Evolutionary conservation across 1,140 invertebrate genomes (phyloP).

Genomic region (Brachionus rotundiformis): DNA sequence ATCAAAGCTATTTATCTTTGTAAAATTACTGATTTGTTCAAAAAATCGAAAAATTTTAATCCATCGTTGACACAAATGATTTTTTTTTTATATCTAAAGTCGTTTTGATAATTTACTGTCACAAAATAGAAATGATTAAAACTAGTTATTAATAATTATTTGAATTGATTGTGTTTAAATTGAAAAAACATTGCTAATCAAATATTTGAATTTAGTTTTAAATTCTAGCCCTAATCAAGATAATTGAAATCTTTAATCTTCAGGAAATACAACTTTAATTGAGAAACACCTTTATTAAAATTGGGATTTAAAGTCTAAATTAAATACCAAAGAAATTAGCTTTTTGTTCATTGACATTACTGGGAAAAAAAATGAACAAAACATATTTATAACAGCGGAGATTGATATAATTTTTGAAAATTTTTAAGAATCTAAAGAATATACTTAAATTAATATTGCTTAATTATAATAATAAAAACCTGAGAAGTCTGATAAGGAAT

Average conservation of each 20-base stretch:
- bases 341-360: neutral
- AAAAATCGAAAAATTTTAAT: no score
- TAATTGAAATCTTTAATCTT: neutral
- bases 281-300: slow-evolving; percentile 10
- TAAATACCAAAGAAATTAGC: neutral
- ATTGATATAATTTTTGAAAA: no score
- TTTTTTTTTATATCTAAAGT: no score
- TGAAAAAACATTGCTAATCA: neutral
- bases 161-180: neutral
- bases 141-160: neutral
- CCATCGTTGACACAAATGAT: no score
- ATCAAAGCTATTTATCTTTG: no score
- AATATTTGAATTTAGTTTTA: neutral
- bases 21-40: no score
- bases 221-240: neutral
- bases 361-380: neutral
- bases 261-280: neutral
- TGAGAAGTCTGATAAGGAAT: neutral
- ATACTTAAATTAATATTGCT: neutral
- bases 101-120: no score
- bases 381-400: no score
- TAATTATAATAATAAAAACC: neutral
- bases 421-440: no score
- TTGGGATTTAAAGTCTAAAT: neutral
- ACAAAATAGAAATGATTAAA: no score